A percentile compares a stretch with the other conserved stretches of the same genome.
phyloP scores from a whole-genome alignment of 2,888 invertebrate genomes.

The Drosophila siamana region DNA sequence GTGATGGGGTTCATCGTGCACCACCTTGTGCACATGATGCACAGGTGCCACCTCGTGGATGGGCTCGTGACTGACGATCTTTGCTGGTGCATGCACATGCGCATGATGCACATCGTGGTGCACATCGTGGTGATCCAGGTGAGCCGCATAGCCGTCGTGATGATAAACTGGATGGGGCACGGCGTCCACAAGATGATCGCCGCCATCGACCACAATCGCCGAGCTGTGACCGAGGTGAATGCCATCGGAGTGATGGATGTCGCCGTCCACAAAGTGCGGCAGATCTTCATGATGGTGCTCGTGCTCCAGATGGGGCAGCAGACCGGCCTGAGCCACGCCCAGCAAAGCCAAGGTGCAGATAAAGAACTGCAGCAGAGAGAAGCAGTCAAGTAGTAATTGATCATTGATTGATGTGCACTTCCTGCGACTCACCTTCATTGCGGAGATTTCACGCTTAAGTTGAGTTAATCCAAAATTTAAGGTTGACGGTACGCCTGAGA shows the following conservation, averaged over 20 bases:
- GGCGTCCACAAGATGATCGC: slow-evolving; percentile 63
- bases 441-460: slow-evolving; percentile 82
- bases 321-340: slow-evolving; percentile 79
- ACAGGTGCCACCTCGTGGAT: slow-evolving; percentile 84
- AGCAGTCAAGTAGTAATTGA: neutral
- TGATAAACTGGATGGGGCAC: slow-evolving; percentile 76
- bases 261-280: slow-evolving; percentile 71
- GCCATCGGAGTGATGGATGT: slow-evolving; percentile 73
- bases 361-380: slow-evolving; percentile 63
- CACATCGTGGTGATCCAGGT: slow-evolving; percentile 60
- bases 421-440: slow-evolving; percentile 81
- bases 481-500: slow-evolving; percentile 63
- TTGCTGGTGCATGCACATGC: slow-evolving; percentile 71
- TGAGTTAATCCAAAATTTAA: slow-evolving; percentile 75
- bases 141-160: slow-evolving; percentile 69
- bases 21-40: slow-evolving; percentile 83
- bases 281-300: slow-evolving; percentile 70
- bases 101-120: slow-evolving; percentile 68
- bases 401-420: neutral
- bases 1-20: slow-evolving; percentile 84
- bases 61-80: slow-evolving; percentile 82
- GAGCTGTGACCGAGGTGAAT: slow-evolving; percentile 82
- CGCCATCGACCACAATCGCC: slow-evolving; percentile 80
- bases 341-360: slow-evolving; percentile 83
- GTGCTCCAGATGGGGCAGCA: slow-evolving; percentile 77